Conservation (phyloP, 2,797 vertebrate species). For the Pitangus sulphuratus region DNA sequence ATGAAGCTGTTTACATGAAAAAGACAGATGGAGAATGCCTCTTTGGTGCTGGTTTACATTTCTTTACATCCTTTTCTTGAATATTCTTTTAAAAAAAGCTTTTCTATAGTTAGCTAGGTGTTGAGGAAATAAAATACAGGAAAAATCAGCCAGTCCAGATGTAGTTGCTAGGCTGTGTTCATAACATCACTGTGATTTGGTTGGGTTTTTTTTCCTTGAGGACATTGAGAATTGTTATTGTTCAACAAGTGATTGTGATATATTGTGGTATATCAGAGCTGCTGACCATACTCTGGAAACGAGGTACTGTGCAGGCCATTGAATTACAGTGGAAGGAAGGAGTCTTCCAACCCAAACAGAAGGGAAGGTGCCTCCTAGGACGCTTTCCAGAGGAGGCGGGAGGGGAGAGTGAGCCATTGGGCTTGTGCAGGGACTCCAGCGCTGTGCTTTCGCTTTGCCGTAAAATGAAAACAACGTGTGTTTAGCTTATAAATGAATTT, state of each 20-base stretch:
- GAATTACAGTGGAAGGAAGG: not conserved
- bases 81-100: not conserved
- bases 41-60: not conserved
- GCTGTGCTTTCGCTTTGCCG: not conserved
- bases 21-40: not conserved
- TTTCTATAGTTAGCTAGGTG: not conserved
- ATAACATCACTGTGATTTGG: not conserved
- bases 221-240: not conserved
- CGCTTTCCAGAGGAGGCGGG: not conserved
- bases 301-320: not conserved
- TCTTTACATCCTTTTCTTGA: not conserved
- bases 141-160: not conserved
- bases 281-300: not conserved
- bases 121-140: not conserved
- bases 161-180: not conserved
- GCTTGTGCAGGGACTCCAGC: not conserved
- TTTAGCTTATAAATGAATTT: conserved; percentile 14
- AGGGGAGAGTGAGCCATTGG: not conserved
- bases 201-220: not conserved
- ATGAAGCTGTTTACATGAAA: not conserved
- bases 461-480: not conserved
- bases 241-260: not conserved
- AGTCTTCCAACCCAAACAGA: not conserved
- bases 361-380: not conserved
- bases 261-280: not conserved